Evolutionary conservation across 2,113 vertebrate species (phyloP).

Genomic region (Petrocephalus microphthalmus): DNA sequence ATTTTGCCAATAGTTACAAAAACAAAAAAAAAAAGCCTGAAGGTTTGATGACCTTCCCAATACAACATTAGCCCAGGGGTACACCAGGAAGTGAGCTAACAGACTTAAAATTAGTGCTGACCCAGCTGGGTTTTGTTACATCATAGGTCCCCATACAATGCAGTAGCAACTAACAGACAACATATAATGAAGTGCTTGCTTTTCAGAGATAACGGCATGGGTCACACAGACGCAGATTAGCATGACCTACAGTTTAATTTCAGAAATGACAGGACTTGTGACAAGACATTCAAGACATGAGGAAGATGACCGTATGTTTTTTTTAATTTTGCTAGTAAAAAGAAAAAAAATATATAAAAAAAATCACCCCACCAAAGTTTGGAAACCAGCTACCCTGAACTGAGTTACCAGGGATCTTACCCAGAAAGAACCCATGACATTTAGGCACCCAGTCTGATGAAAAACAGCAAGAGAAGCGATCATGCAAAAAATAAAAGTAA

Average conservation of each 20-base stretch:
- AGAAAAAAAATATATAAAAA: not conserved
- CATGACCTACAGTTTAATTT: not conserved
- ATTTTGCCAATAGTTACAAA: not conserved
- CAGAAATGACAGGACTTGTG: not conserved
- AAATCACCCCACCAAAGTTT: not conserved
- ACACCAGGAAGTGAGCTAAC: not conserved
- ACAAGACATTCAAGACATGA: not conserved
- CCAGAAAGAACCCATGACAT: not conserved
- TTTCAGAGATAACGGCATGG: not conserved
- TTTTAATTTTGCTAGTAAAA: not conserved
- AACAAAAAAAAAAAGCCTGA: not conserved
- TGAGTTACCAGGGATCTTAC: not conserved
- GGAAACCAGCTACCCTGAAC: not conserved
- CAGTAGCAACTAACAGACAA: not conserved
- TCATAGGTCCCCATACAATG: not conserved
- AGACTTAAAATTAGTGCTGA: not conserved
- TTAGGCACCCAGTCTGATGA: not conserved
- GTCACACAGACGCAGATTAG: not conserved
- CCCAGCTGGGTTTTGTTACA: not conserved
- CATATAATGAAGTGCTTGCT: not conserved
- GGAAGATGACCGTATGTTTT: not conserved
- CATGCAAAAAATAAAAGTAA: not conserved
- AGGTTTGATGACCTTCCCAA: not conserved
- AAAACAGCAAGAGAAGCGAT: not conserved
- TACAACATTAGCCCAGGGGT: not conserved